Conservation (phyloP, 2,797 vertebrate species). For the Rhinichthys osculus region DNA sequence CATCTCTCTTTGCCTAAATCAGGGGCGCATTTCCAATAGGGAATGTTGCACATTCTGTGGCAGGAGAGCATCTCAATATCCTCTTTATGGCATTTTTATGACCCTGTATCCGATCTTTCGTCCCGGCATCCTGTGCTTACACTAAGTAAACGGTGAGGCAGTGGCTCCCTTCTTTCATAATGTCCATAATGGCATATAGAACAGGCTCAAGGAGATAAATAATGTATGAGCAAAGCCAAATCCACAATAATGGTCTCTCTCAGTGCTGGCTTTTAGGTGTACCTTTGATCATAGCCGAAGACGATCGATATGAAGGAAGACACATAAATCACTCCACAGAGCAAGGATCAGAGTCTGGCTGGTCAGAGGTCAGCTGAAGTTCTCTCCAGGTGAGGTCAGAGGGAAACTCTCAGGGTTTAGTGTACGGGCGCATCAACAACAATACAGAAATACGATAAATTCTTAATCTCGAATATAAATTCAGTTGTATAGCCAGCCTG, state of each 20-base stretch:
- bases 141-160: constrained; percentile 83
- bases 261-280: constrained; percentile 86
- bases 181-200: constrained; percentile 94
- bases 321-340: constrained; percentile 62
- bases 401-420: neutral
- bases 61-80: constrained; percentile 61
- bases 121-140: constrained; percentile 73
- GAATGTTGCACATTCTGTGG: constrained; percentile 60
- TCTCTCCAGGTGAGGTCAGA: constrained; percentile 36
- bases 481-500: neutral
- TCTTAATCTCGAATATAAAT: neutral
- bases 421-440: no score
- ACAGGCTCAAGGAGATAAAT: constrained; percentile 85
- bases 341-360: constrained; percentile 55
- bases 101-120: constrained; percentile 56
- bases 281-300: constrained; percentile 80
- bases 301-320: constrained; percentile 66
- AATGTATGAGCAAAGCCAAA: constrained; percentile 91
- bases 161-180: constrained; percentile 87
- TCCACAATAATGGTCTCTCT: constrained; percentile 87
- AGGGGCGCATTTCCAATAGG: constrained; percentile 59
- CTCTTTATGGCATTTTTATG: constrained; percentile 65
- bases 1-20: constrained; percentile 57
- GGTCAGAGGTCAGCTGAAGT: constrained; percentile 60
- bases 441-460: no score